phyloP scores from a whole-genome alignment of 2,797 vertebrate genomes.

The Lithobates pipiens region DNA sequence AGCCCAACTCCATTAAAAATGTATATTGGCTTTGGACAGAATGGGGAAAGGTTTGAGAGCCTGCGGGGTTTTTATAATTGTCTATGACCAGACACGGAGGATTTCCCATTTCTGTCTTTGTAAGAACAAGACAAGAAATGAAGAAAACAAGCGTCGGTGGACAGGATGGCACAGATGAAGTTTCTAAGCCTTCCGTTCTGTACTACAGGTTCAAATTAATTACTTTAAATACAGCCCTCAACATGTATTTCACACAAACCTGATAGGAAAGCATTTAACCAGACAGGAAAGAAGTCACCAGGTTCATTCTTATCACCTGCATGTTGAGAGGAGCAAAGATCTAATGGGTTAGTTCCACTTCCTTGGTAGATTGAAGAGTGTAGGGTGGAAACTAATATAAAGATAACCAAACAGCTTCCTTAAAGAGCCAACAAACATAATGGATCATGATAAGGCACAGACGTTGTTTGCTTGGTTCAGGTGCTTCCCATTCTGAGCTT shows the following conservation, averaged over 20 bases:
- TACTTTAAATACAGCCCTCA: no score
- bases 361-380: constrained; percentile 9
- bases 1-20: no score
- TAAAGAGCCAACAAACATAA: constrained; percentile 10
- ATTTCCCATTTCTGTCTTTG: no score
- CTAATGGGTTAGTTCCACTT: constrained; percentile 27
- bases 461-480: not conserved
- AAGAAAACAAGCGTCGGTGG: no score
- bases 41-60: no score
- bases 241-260: not conserved
- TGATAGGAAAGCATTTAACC: not conserved
- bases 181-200: no score
- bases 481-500: constrained; percentile 28
- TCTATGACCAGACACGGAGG: no score
- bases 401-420: constrained; percentile 29
- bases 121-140: no score
- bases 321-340: constrained; percentile 39
- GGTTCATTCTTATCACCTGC: constrained; percentile 33
- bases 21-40: no score
- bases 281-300: constrained; percentile 5
- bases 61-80: no score
- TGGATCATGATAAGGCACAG: constrained; percentile 14
- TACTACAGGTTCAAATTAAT: no score
- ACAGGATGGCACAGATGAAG: no score
- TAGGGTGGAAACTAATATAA: not conserved